Evolutionary conservation across 2,888 invertebrate genomes (phyloP).

Genomic region (Agrotis exclamationis): DNA sequence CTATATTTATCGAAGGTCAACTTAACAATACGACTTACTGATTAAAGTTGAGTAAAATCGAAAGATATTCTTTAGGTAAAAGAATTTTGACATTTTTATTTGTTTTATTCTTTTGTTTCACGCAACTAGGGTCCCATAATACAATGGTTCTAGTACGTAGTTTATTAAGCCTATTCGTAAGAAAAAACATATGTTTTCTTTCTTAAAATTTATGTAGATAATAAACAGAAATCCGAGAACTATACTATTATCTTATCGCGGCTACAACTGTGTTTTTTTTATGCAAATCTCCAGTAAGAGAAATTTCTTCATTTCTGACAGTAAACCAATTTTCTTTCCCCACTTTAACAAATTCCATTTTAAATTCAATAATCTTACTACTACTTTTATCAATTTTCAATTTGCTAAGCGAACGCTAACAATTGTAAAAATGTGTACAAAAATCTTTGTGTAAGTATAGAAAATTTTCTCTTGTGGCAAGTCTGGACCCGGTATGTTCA

Average conservation of each 20-base stretch:
- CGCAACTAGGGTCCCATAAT: too few relatives aligned
- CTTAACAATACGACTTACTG: slow-evolving; percentile 3
- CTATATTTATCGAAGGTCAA: slow-evolving; percentile 32
- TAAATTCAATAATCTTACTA: neutral
- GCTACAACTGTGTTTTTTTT: neutral
- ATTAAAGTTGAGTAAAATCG: neutral
- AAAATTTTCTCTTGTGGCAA: slow-evolving; percentile 23
- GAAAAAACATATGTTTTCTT: too few relatives aligned
- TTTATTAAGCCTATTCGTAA: too few relatives aligned
- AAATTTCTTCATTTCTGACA: neutral
- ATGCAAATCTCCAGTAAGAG: neutral
- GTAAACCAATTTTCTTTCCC: neutral
- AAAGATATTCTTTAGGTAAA: neutral
- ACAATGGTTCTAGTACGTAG: too few relatives aligned
- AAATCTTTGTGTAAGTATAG: slow-evolving; percentile 20
- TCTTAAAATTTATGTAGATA: too few relatives aligned
- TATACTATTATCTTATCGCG: neutral
- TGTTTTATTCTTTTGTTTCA: too few relatives aligned
- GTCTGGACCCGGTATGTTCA: slow-evolving; percentile 4
- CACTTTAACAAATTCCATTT: slow-evolving; percentile 14
- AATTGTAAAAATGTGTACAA: slow-evolving; percentile 9
- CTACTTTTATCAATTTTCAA: slow-evolving; percentile 8
- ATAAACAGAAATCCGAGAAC: too few relatives aligned
- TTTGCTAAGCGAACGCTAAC: slow-evolving; percentile 4
- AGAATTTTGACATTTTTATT: too few relatives aligned